Conservation (phyloP, 2,113 vertebrate genomes). For the Mastomys coucha region DNA sequence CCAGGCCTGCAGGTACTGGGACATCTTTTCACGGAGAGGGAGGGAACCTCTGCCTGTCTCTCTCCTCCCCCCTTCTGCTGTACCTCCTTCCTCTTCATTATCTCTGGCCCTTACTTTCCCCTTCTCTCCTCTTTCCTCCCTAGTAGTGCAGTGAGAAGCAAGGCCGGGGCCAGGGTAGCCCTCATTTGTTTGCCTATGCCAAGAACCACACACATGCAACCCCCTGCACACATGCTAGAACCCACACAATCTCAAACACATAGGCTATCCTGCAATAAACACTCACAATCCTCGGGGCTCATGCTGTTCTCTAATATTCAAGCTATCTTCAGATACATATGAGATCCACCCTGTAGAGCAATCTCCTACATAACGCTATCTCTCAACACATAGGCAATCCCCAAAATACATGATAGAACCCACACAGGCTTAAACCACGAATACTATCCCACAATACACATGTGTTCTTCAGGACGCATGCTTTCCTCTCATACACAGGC, state of each 20-base stretch:
- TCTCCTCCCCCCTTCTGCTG: too few species aligned
- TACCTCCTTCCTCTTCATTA: fast-evolving
- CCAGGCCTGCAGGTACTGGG: neutral
- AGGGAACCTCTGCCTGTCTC: too few species aligned
- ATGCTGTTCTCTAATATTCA: neutral
- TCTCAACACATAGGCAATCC: neutral
- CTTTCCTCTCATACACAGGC: neutral
- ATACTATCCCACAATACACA: neutral
- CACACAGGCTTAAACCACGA: neutral
- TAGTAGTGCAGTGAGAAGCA: too few species aligned
- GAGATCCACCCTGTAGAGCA: neutral
- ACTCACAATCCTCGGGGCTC: neutral
- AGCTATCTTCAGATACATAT: neutral
- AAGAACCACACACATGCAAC: neutral
- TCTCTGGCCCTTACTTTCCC: too few species aligned
- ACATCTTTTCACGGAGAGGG: fast-evolving
- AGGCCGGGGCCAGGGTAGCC: neutral
- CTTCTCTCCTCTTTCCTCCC: neutral
- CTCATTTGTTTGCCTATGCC: neutral
- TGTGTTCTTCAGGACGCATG: neutral
- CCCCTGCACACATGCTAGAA: neutral
- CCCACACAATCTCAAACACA: neutral
- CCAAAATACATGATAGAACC: neutral
- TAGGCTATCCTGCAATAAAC: neutral
- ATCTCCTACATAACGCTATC: neutral